Evolutionary conservation across 2,888 invertebrate genomes (phyloP), one percentile per base, ranked within the genome.

Genomic region (Oscheius sp.): DNA sequence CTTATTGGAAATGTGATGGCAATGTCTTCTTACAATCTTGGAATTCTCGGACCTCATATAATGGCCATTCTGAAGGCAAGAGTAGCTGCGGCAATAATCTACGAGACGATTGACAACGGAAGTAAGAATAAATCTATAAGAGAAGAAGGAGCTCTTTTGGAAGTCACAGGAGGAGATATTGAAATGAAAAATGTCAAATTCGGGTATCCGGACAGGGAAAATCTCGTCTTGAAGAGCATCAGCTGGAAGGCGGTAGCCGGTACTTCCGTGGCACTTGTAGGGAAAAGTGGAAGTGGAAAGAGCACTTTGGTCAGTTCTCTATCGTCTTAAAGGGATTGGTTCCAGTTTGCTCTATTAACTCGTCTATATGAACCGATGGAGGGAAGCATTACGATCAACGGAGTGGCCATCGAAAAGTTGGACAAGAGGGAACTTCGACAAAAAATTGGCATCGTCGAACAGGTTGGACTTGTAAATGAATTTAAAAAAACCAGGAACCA

Each of bases 171-270:
- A 1, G 81, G 30, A 59, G 73, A 44, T 22, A 73, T 82, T 14
- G 73, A 73, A 28, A 76, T 82, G 61, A 69, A 72, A 17, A 61
- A 82, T 49, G 82, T 82, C 20, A 66, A 72, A 9, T 82, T 82
- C 51, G 68, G 68, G 24, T 82, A 82, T 63, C 71, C 80, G 6
- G 72, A 30, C 2, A 28, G 62, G 20, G 62, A 62, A 2, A 30
- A n/a, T 61, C 63, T 66, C 65, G 24, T 64, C 45, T 62, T 70
- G 62, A 33, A 72, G 67, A 71, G 72, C 3, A 47, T 74, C 9
- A 69, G 69, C 0, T 63, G 72, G 45, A 63, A 61, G 30, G 79
- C 71, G 1, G 51, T 71, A 12, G 57, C 75, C 8, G 78, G 77
- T 12, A 67, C 78, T 54, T 72, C 74, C 2, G 66, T 78, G 2